Evolutionary conservation across 2,888 invertebrate genomes (phyloP).

Genomic region (Trichopria drosophilae): DNA sequence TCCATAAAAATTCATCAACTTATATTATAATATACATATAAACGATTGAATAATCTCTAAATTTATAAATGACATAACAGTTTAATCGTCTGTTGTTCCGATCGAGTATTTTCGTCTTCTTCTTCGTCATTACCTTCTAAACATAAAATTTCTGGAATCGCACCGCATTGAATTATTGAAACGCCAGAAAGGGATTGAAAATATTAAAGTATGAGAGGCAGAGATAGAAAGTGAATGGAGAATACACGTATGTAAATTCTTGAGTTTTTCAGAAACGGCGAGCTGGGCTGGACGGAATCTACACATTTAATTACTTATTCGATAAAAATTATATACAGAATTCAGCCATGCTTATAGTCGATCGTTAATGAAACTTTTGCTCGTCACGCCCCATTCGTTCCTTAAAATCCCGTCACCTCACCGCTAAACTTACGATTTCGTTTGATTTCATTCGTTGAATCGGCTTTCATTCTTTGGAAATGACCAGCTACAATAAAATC

Average conservation of each 20-base stretch:
- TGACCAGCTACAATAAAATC: too few relatives aligned
- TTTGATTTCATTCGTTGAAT: conserved; percentile 25
- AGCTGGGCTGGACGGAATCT: conserved; percentile 58
- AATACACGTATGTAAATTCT: too few relatives aligned
- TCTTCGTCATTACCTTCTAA: conserved; percentile 22
- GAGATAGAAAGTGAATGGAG: conserved; percentile 25
- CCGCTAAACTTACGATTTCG: conserved; percentile 12
- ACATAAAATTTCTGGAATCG: too few relatives aligned
- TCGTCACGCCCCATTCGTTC: conserved; percentile 14
- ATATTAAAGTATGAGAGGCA: conserved; percentile 13
- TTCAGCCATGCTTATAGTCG: conserved; percentile 55
- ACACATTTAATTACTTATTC: conserved; percentile 54
- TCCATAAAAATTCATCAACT: too few relatives aligned
- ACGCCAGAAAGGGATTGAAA: conserved; percentile 12
- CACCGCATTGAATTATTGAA: conserved; percentile 28
- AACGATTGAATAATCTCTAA: conserved; percentile 41
- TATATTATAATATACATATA: too few relatives aligned
- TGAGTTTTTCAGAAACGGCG: conserved; percentile 35
- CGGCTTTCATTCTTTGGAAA: conserved; percentile 25
- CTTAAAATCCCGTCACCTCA: conserved; percentile 21
- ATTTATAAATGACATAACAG: conserved; percentile 39
- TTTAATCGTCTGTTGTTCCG: conserved; percentile 25
- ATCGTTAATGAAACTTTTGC: conserved; percentile 34
- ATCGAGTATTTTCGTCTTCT: conserved; percentile 26
- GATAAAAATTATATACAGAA: conserved; percentile 50